Base-by-base conservation (phyloP, 2,888 invertebrate genomes). In the Heliconius ismenius region DNA sequence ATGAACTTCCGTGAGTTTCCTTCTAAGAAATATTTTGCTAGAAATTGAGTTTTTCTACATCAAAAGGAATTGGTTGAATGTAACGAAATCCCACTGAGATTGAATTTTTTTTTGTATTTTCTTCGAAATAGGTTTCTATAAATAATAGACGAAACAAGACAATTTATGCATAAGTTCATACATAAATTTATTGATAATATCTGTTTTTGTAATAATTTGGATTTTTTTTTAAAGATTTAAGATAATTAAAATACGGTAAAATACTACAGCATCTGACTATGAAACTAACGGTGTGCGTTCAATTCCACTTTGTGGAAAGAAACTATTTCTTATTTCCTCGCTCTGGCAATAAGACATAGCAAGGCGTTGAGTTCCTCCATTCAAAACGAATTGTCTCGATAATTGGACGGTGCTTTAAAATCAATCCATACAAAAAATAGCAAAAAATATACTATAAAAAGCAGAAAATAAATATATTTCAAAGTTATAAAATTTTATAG, bases 1-100 rank as follows among this genome's bases (percentile, higher is more conserved):
- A 21, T 21, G n/a, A 58, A 32, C 32, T 64, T 36, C 1, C 11
- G n/a, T 36, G 21, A n/a, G 1, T 36, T 65, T 36, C 6, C 3
- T 2, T 26, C 65, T 36, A 13, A 65, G 36, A 36, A 65, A 65
- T 65, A 28, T 65, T 65, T 65, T 11, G 65, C 36, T n/a, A 21
- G 36, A 65, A 65, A 36, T 65, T 65, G 65, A n/a, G 28, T n/a
- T 65, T 65, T 65, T 39, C 67, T 24, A 67, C 67, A 39, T 67
- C 67, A 67, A 67, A 67, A 67, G 39, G 39, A 67, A 39, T 39
- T 67, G n/a, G 7, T 65, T 65, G 13, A 67, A 39, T 39, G 15
- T 67, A 67, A 39, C 13, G 39, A 49, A 49, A 49, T 49, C 49
- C 49, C 49, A 9, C 18, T 49, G 49, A 18, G 49, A 49, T 49